A percentile compares a stretch with the other conserved stretches of the same genome.
These are phyloP conservation scores for Julus scanicus DNA, from an alignment of 2,888 invertebrate genomes.

Conservation along the genomic window DNA sequence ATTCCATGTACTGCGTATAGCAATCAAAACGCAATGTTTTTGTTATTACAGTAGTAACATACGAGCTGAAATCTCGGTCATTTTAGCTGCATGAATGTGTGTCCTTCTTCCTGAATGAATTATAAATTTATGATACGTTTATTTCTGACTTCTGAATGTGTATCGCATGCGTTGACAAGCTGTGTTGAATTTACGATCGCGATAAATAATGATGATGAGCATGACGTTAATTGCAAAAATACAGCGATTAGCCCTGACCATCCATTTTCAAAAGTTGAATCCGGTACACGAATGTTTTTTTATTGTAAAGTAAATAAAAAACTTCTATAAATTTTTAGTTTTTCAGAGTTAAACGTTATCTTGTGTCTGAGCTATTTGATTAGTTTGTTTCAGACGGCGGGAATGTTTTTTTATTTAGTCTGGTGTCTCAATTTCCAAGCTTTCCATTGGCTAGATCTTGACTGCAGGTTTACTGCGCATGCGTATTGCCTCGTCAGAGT, in stretches of 20 bases:
- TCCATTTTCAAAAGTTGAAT: not conserved
- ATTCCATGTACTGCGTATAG: too few relatives aligned
- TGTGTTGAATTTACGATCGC: not conserved
- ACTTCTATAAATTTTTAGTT: not conserved
- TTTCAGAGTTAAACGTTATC: not conserved
- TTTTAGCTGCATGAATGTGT: too few relatives aligned
- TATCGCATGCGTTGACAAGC: not conserved
- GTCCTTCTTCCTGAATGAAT: too few relatives aligned
- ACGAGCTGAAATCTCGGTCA: too few relatives aligned
- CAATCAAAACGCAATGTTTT: too few relatives aligned
- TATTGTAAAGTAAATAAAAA: not conserved
- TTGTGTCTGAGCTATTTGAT: not conserved
- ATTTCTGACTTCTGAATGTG: too few relatives aligned
- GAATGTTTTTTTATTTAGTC: not conserved
- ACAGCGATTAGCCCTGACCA: not conserved
- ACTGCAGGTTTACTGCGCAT: not conserved
- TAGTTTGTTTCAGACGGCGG: slow-evolving; percentile 4
- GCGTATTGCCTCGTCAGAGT: not conserved
- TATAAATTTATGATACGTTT: too few relatives aligned
- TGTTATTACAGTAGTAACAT: too few relatives aligned
- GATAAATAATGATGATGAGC: not conserved
- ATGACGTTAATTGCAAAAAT: not conserved
- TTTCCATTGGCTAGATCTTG: not conserved
- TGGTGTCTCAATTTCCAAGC: not conserved
- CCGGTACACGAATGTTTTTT: not conserved